phyloP scores from a whole-genome alignment of 2,113 vertebrate species.

The Ctenomys sociabilis region DNA sequence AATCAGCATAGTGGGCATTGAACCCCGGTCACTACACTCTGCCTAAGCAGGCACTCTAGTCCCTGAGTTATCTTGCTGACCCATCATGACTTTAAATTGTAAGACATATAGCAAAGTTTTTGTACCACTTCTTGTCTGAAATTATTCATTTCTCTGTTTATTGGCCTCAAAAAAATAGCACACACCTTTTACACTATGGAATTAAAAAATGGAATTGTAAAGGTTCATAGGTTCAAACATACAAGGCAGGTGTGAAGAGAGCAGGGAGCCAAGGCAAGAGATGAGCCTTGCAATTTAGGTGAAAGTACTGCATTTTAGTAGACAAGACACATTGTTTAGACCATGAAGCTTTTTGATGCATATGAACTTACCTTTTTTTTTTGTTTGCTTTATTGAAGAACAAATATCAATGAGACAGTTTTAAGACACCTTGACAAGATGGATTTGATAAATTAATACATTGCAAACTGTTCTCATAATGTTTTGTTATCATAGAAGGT shows the following conservation, averaged over 20 bases:
- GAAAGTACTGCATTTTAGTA: background rate
- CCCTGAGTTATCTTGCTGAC: too few relatives aligned
- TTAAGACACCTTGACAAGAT: too few relatives aligned
- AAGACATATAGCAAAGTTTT: background rate
- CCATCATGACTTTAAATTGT: background rate
- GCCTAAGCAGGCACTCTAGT: too few relatives aligned
- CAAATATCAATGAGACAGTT: too few relatives aligned
- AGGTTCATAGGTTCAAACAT: background rate
- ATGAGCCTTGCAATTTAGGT: background rate
- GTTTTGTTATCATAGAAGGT: too few relatives aligned
- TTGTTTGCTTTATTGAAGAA: too few relatives aligned
- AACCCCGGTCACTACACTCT: too few relatives aligned
- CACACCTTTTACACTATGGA: background rate
- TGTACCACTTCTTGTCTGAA: background rate
- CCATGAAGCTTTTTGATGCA: background rate
- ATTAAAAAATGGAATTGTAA: background rate
- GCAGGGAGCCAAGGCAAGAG: background rate
- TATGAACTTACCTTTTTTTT: background rate
- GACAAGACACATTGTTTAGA: background rate
- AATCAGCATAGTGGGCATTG: too few relatives aligned
- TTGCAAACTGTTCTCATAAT: too few relatives aligned
- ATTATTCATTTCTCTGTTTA: background rate
- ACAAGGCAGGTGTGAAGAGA: background rate
- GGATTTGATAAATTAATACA: too few relatives aligned
- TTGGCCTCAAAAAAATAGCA: background rate